Evolutionary conservation across 92 coral and sea anemone species (phyloP).

Genomic region (Scolanthus callimorphus): DNA sequence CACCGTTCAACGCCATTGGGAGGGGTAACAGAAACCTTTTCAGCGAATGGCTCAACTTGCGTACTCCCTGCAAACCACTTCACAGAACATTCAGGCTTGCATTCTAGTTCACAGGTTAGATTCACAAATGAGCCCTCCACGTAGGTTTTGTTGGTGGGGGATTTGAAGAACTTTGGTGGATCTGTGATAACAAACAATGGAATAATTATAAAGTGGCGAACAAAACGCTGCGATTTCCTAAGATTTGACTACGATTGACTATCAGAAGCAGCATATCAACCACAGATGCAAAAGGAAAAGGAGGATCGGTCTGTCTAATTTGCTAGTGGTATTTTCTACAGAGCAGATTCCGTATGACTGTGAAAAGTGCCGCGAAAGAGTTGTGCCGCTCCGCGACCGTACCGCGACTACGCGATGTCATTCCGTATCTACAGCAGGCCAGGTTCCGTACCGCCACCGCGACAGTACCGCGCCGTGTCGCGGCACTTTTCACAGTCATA

Average conservation of each 20-base stretch:
- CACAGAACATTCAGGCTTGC: constrained; percentile 13
- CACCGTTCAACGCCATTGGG: neutral
- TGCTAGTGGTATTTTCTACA: no score
- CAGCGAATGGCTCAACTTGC: neutral
- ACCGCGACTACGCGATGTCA: no score
- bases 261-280: no score
- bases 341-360: no score
- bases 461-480: no score
- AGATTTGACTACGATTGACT: no score
- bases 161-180: neutral
- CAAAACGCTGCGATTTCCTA: neutral
- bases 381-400: no score
- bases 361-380: no score
- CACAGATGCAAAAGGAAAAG: neutral
- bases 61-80: constrained; percentile 23
- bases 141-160: neutral
- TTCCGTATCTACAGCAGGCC: no score
- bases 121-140: neutral
- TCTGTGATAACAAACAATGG: neutral
- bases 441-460: no score
- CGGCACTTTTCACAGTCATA: no score
- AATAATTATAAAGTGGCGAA: neutral
- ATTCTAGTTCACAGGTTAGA: constrained; percentile 1
- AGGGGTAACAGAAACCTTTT: neutral
- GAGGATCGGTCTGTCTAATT: neutral